Evolutionary conservation across 2,113 vertebrate genomes (phyloP).

Genomic region (Struthidea cinerea): DNA sequence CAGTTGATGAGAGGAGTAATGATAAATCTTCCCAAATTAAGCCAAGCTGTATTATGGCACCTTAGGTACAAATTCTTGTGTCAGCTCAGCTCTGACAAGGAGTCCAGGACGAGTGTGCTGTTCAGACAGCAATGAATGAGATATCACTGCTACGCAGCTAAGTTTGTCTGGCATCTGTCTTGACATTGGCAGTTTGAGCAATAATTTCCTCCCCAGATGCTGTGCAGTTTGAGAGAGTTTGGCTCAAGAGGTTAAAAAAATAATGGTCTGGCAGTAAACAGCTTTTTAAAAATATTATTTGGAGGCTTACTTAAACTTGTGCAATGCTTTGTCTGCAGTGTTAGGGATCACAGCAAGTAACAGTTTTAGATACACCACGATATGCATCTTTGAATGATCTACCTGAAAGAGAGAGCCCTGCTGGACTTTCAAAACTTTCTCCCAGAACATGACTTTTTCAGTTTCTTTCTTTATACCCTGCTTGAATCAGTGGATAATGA

Average conservation of each 20-base stretch:
- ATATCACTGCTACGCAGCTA: neutral
- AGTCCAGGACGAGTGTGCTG: neutral
- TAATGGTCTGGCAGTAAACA: conserved; percentile 37
- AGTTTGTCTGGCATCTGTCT: conserved; percentile 14
- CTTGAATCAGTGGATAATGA: neutral
- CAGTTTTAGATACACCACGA: neutral
- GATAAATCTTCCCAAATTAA: neutral
- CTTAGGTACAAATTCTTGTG: neutral
- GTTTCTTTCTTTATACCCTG: neutral
- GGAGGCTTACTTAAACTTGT: neutral
- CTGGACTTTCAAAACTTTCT: neutral
- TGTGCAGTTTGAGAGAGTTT: conserved; percentile 6
- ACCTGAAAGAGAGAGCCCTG: neutral
- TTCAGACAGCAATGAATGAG: neutral
- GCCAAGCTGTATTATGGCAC: neutral
- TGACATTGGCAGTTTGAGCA: conserved; percentile 14
- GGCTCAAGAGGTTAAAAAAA: conserved; percentile 58
- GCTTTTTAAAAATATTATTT: conserved; percentile 11
- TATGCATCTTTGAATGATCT: neutral
- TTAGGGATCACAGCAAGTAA: neutral
- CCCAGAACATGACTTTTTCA: neutral
- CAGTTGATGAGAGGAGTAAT: neutral
- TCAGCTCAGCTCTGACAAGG: neutral
- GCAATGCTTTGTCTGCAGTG: neutral
- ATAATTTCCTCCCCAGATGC: conserved; percentile 55